Conservation (phyloP, 2,888 invertebrate species). For the Cistogaster globosa region DNA sequence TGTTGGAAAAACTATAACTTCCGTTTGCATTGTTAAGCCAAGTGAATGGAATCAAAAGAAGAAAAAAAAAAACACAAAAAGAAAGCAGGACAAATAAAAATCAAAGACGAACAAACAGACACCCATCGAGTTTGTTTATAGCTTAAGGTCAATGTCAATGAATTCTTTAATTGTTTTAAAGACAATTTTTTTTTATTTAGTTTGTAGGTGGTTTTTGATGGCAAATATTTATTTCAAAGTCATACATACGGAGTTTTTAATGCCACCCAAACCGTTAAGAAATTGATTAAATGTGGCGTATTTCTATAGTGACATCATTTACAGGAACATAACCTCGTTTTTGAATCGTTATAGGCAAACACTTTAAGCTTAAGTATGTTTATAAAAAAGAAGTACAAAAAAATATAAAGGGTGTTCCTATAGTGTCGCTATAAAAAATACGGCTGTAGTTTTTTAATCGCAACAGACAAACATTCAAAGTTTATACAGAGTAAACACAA, state of each 20-base stretch:
- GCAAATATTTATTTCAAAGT: background rate
- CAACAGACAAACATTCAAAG: too few species aligned
- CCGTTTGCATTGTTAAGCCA: slow-evolving; percentile 54
- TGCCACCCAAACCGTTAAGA: slow-evolving; percentile 80
- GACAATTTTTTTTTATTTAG: background rate
- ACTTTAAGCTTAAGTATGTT: too few species aligned
- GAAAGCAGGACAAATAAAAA: background rate
- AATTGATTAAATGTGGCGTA: slow-evolving; percentile 78
- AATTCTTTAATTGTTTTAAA: slow-evolving; percentile 27
- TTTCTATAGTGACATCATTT: too few species aligned
- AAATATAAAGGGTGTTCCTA: too few species aligned
- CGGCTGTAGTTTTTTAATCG: too few species aligned
- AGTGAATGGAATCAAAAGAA: background rate
- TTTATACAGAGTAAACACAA: too few species aligned
- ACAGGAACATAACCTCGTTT: too few species aligned
- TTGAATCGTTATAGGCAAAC: too few species aligned
- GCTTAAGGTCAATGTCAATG: slow-evolving; percentile 45
- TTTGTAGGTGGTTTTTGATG: slow-evolving; percentile 25
- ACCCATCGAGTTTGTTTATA: slow-evolving; percentile 63
- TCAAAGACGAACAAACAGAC: background rate
- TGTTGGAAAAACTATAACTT: slow-evolving; percentile 51
- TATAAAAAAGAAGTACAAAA: too few species aligned
- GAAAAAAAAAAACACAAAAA: background rate
- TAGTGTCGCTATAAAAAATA: too few species aligned
- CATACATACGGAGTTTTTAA: background rate